phyloP scores from a whole-genome alignment of 2,113 vertebrate species.

The Alouatta palliata region DNA sequence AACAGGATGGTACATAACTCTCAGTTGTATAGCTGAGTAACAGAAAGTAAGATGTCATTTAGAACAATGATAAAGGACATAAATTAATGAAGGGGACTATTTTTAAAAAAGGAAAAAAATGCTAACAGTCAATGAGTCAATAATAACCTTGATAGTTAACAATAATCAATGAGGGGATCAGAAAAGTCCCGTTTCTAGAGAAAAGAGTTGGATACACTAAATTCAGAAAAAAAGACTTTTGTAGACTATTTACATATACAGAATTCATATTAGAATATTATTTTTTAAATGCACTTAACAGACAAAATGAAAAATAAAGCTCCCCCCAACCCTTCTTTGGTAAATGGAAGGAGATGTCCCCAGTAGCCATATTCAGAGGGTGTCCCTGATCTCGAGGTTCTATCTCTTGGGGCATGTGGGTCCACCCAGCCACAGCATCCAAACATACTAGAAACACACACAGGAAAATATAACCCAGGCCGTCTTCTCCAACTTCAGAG shows the following conservation, averaged over 20 bases:
- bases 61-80: not conserved
- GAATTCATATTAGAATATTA: conserved; percentile 47
- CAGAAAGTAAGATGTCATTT: not conserved
- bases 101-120: conserved; percentile 45
- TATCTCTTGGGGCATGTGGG: conserved; percentile 71
- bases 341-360: conserved; percentile 53
- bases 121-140: not conserved
- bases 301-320: conserved; percentile 62
- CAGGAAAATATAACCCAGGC: not conserved
- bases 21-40: not conserved
- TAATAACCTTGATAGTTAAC: not conserved
- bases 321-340: conserved; percentile 61
- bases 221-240: conserved; percentile 44
- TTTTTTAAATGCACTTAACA: conserved; percentile 64
- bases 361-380: conserved; percentile 65
- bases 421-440: conserved; percentile 66
- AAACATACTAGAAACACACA: conserved; percentile 73
- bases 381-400: conserved; percentile 70
- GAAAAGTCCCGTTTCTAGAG: not conserved
- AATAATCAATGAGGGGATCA: not conserved
- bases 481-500: conserved; percentile 47
- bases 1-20: not conserved
- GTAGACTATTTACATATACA: not conserved
- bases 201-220: conserved; percentile 33
- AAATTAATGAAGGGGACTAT: not conserved